Base-by-base conservation (phyloP, 2,113 vertebrate genomes). In the Pachypanchax playfairii region DNA sequence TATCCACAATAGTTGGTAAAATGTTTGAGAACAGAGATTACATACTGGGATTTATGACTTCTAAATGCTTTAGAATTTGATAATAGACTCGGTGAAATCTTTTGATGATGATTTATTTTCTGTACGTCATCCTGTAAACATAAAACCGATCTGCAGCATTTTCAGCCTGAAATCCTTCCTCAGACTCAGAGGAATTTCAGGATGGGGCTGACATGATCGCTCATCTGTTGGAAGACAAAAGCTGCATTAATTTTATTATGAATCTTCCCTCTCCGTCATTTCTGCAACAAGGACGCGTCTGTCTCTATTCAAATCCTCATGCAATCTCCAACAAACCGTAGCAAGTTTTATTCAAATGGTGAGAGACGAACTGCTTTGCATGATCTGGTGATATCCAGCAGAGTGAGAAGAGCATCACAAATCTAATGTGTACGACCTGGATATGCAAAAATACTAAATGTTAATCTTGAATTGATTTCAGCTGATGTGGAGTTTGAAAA, bases 301-400 rank as follows among this genome's bases (percentile, higher is more conserved):
- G 77, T 75, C 46, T 73, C 15, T 50, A 74, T 77, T 87, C 76
- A 85, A 83, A 85, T 77, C 41, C 21, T 26, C 48, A 31, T 28
- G 17, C 39, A 28, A 43, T 69, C 61, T 60, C 47, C 66, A 72
- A 33, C 52, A 55, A 73, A 47, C 26, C 56, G 61, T 46, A 21
- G 15, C 69, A 52, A 22, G 49, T 68, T 60, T 49, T 57, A 81
- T 76, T 78, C 62, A 82, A 65, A 78, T 64, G 38, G 20, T 0
- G 14, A 48, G 22, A 33, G 22, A 33, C 46, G 58, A 71, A 65
- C 62, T 65, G 54, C 44, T 87, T 85, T 79, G 62, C 72, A 66
- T 73, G 56, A 64, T 57, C 60, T 63, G 17, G 12, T 47, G 68
- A 72, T 66, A 59, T 53, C 29, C 33, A 0, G 1, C 42, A 3